Percentiles rank a stretch among this genome's conserved stretches.
phyloP scores from a whole-genome alignment of 2,888 invertebrate species.

The Aphodius granarius region DNA sequence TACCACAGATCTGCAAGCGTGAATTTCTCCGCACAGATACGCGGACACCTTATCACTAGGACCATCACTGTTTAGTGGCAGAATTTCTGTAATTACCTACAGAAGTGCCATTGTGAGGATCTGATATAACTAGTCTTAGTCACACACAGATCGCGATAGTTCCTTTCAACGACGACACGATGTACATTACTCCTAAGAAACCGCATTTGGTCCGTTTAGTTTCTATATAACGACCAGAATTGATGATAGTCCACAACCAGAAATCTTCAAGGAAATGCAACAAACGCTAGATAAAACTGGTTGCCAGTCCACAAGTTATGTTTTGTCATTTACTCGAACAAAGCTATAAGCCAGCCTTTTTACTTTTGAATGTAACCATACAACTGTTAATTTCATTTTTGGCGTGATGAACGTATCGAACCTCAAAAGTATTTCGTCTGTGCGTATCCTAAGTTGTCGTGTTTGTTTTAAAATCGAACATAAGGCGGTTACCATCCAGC shows the following conservation, averaged over 20 bases:
- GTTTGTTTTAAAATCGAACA: too few relatives aligned
- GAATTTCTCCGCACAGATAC: not conserved
- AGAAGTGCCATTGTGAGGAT: conserved; percentile 33
- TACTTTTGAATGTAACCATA: too few relatives aligned
- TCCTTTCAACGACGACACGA: not conserved
- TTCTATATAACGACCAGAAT: not conserved
- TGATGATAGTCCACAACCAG: not conserved
- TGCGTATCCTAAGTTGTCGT: too few relatives aligned
- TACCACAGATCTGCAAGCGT: not conserved
- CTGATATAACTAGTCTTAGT: conserved; percentile 19
- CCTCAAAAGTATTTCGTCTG: too few relatives aligned
- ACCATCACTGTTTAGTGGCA: conserved; percentile 30
- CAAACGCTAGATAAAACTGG: too few relatives aligned
- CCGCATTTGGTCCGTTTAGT: not conserved
- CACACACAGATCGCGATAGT: not conserved
- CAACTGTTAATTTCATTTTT: too few relatives aligned
- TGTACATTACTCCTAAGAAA: not conserved
- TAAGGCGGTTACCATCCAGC: too few relatives aligned
- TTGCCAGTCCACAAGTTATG: too few relatives aligned
- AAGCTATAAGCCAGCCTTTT: too few relatives aligned
- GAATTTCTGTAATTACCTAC: conserved; percentile 36
- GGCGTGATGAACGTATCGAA: too few relatives aligned
- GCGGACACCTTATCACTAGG: conserved; percentile 29
- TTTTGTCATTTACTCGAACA: too few relatives aligned
- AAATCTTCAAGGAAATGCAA: not conserved